Conservation (phyloP, 1,140 invertebrate species). For the Drosophila sucinea region DNA sequence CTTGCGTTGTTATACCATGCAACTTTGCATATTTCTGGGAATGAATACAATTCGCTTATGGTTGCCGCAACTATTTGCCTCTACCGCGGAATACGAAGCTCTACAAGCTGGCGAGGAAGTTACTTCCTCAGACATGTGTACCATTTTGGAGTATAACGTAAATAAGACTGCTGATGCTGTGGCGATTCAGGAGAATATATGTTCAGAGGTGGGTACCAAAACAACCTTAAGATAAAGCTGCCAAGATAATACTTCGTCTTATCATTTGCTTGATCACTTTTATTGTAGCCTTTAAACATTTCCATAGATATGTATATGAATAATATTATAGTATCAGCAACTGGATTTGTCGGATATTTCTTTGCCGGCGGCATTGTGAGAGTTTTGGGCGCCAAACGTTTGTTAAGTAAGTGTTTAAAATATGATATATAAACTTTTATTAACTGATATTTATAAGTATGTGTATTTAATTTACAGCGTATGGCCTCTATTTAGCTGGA, state of each 20-base stretch:
- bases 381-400: conserved; percentile 84
- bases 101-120: conserved; percentile 25
- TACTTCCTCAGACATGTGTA: conserved; percentile 63
- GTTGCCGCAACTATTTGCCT: conserved; percentile 79
- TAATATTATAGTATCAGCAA: conserved; percentile 84
- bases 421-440: neutral
- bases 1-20: conserved; percentile 72
- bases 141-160: conserved; percentile 74
- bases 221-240: neutral
- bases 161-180: conserved; percentile 63
- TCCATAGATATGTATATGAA: conserved; percentile 85
- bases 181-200: conserved; percentile 49
- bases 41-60: conserved; percentile 81
- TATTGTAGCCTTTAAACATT: conserved; percentile 52
- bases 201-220: conserved; percentile 41
- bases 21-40: conserved; percentile 77
- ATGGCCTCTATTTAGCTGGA: conserved; percentile 80
- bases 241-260: too few relatives aligned
- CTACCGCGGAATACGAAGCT: conserved; percentile 68
- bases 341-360: conserved; percentile 84
- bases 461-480: neutral
- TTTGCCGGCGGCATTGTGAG: conserved; percentile 83
- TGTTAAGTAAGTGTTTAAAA: conserved; percentile 69
- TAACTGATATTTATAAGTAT: conserved; percentile 31
- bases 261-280: neutral